Conservation (phyloP, 2,888 invertebrate species). For the Drosophila fulvimacula region DNA sequence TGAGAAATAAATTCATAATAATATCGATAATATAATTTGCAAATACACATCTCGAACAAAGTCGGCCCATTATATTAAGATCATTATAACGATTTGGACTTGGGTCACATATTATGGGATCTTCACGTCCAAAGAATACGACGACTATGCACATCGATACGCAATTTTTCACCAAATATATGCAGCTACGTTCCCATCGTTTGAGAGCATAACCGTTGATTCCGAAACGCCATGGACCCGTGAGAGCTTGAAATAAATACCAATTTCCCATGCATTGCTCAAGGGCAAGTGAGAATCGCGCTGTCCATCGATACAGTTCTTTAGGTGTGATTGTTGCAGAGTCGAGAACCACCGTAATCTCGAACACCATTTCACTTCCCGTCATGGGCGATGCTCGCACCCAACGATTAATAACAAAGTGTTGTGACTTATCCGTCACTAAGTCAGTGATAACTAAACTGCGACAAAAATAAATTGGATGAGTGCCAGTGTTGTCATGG, state of each 20-base stretch:
- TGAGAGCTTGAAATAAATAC: slow-evolving; percentile 52
- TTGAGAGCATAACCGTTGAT: slow-evolving; percentile 1
- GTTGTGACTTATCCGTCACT: slow-evolving; percentile 22
- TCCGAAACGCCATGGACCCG: slow-evolving; percentile 49
- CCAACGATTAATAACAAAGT: slow-evolving; percentile 36
- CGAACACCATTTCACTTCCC: background rate
- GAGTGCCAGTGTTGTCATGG: slow-evolving; percentile 46
- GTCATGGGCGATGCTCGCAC: background rate
- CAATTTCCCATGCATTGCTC: slow-evolving; percentile 42
- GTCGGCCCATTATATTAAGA: slow-evolving; percentile 11
- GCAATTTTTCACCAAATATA: slow-evolving; percentile 36
- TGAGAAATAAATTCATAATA: slow-evolving; percentile 19
- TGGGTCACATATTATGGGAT: slow-evolving; percentile 47
- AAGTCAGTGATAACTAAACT: slow-evolving; percentile 32
- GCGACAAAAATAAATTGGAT: slow-evolving; percentile 47
- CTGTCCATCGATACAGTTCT: slow-evolving; percentile 14
- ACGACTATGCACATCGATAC: slow-evolving; percentile 28
- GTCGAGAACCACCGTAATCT: slow-evolving; percentile 1
- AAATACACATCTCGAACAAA: slow-evolving; percentile 25
- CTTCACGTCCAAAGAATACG: slow-evolving; percentile 35
- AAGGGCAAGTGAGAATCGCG: slow-evolving; percentile 31
- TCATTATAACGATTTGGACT: slow-evolving; percentile 45
- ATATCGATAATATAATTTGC: slow-evolving; percentile 15
- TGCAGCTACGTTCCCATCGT: slow-evolving; percentile 45
- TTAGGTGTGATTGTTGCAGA: slow-evolving; percentile 1